Percentiles rank a stretch among this genome's conserved stretches.
These are phyloP conservation scores for Noctuana brunneofusca DNA, from an alignment of 2,888 invertebrate genomes.

Conservation along the genomic window DNA sequence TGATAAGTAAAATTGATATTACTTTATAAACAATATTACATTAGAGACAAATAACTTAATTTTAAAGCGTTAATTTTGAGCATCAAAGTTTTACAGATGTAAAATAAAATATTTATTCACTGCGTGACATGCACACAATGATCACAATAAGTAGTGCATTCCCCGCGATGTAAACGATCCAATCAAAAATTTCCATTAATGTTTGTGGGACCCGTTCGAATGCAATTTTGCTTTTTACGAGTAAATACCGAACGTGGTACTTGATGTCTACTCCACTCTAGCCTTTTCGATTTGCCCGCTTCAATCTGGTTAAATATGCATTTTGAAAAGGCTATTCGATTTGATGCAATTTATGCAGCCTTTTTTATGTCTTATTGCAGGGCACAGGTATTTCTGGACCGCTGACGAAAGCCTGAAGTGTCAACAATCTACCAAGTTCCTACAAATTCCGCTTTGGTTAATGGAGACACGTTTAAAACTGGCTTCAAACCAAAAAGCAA, in stretches of 20 bases:
- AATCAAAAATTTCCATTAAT: conserved; percentile 23
- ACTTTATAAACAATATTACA: no score
- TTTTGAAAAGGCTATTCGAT: conserved; percentile 3
- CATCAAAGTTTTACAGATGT: no score
- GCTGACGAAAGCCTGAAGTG: neutral
- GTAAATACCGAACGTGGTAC: conserved; percentile 24
- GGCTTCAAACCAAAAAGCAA: no score
- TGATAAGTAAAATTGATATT: no score
- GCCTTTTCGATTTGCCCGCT: conserved; percentile 9
- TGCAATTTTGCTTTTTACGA: conserved; percentile 24
- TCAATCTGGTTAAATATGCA: neutral
- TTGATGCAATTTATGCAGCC: neutral
- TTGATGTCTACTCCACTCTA: conserved; percentile 14
- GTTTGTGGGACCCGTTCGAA: conserved; percentile 14
- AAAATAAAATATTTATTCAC: no score
- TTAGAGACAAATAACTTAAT: no score
- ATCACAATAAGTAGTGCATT: conserved; percentile 10
- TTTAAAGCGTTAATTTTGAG: no score
- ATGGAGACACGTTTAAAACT: no score
- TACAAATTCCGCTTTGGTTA: no score
- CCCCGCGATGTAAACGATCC: conserved; percentile 11
- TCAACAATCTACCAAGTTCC: no score
- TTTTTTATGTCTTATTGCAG: neutral
- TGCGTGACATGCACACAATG: no score
- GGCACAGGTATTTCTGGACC: neutral